A percentile compares a stretch with the other conserved stretches of the same genome.
Evolutionary conservation across 2,888 invertebrate species (phyloP).

Genomic region (Strigamia transsilvanica): DNA sequence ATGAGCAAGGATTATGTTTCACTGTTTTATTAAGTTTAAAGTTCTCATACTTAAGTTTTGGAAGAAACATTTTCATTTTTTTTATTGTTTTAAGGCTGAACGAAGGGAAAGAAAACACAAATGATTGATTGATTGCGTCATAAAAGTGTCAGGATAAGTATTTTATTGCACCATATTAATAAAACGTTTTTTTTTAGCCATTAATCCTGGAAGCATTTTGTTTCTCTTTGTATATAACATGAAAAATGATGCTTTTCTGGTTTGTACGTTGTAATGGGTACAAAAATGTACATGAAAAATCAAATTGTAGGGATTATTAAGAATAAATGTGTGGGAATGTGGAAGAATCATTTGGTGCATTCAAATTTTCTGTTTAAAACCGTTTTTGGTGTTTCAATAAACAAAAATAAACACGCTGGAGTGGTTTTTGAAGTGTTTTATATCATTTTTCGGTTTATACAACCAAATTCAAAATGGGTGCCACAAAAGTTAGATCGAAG

Average conservation of each 20-base stretch:
- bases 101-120: background rate
- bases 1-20: slow-evolving; percentile 35
- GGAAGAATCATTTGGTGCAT: no score
- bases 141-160: slow-evolving; percentile 24
- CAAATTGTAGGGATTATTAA: background rate
- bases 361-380: no score
- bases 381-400: no score
- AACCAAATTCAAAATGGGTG: no score
- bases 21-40: slow-evolving; percentile 32
- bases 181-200: background rate
- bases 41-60: slow-evolving; percentile 28
- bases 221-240: background rate
- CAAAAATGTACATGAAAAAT: background rate
- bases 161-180: slow-evolving; percentile 28
- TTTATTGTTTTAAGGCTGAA: background rate
- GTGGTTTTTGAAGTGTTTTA: no score
- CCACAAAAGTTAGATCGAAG: no score
- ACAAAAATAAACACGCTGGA: no score
- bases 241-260: background rate
- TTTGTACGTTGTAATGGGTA: background rate
- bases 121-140: slow-evolving; percentile 37
- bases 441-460: no score
- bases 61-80: slow-evolving; percentile 18
- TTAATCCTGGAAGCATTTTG: background rate
- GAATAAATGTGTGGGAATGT: no score